Percentiles rank a stretch among this genome's conserved stretches.
These are phyloP conservation scores for Eristalis intricaria DNA, from an alignment of 2,888 invertebrate species.

Conservation along the genomic window DNA sequence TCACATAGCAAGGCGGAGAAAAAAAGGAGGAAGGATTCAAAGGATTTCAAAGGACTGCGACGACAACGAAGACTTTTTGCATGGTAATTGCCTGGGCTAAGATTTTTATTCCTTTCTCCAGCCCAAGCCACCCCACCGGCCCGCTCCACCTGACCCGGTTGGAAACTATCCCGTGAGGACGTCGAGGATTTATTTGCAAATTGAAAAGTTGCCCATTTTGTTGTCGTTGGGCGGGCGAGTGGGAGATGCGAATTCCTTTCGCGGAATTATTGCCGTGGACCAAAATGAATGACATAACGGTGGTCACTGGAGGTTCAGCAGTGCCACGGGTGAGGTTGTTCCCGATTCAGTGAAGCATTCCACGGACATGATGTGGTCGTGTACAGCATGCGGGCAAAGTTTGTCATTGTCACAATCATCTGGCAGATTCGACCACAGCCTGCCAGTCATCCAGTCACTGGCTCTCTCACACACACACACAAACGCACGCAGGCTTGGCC, in stretches of 20 bases:
- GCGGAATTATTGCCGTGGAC: not conserved
- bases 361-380: slow-evolving; percentile 10
- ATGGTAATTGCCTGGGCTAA: slow-evolving; percentile 58
- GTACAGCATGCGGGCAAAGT: slow-evolving; percentile 28
- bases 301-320: not conserved
- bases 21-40: slow-evolving; percentile 2
- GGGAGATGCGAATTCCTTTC: not conserved
- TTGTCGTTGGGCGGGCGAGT: not conserved
- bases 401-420: slow-evolving; percentile 49
- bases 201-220: slow-evolving; percentile 25
- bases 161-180: slow-evolving; percentile 19
- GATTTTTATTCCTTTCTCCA: slow-evolving; percentile 7
- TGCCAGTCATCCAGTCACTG: not conserved
- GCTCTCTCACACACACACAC: not conserved
- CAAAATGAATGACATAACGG: slow-evolving; percentile 34
- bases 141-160: not conserved
- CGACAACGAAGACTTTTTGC: slow-evolving; percentile 25
- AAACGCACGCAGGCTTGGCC: not conserved
- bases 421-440: slow-evolving; percentile 45
- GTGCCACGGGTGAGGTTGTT: not conserved
- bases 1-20: not conserved
- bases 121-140: not conserved
- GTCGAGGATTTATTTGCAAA: slow-evolving; percentile 31
- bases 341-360: not conserved
- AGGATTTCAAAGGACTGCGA: slow-evolving; percentile 40